Conservation (phyloP, 2,797 vertebrate genomes). For the Moxostoma hubbsi region DNA sequence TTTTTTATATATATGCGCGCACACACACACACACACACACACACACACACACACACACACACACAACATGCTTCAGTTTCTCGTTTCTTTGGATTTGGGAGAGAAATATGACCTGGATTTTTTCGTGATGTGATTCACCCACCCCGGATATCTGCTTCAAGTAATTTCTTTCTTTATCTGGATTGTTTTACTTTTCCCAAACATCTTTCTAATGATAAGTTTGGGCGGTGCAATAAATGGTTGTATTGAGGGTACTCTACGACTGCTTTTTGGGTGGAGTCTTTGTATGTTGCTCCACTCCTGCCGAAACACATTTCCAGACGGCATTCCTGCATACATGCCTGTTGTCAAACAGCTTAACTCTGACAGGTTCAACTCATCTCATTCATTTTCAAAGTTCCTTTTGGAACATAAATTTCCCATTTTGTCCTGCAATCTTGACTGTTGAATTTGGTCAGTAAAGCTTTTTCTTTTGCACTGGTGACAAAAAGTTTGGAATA, state of each 20-base stretch:
- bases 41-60: too few species aligned
- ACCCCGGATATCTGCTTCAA: not conserved
- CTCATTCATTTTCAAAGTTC: slow-evolving; percentile 5
- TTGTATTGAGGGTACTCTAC: not conserved
- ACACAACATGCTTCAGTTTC: too few species aligned
- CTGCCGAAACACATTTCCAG: slow-evolving; percentile 36
- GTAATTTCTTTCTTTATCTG: not conserved
- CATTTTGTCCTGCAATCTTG: not conserved
- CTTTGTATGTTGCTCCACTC: not conserved
- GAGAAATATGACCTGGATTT: not conserved
- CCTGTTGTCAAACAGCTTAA: slow-evolving; percentile 4
- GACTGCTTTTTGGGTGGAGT: slow-evolving; percentile 1
- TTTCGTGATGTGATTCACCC: not conserved
- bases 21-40: too few species aligned
- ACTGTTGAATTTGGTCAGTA: not conserved
- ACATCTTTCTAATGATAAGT: not conserved
- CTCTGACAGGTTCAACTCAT: slow-evolving; percentile 1
- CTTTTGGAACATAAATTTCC: slow-evolving; percentile 7
- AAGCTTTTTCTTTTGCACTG: not conserved
- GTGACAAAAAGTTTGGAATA: too few species aligned
- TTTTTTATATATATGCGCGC: too few species aligned
- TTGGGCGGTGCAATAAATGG: not conserved
- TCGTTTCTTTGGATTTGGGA: too few species aligned
- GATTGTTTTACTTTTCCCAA: not conserved
- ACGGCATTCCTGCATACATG: slow-evolving; percentile 5